Evolutionary conservation across 2,888 invertebrate species (phyloP), one percentile per base, ranked within the genome.

Genomic region (Caenorhabditis plicata): DNA sequence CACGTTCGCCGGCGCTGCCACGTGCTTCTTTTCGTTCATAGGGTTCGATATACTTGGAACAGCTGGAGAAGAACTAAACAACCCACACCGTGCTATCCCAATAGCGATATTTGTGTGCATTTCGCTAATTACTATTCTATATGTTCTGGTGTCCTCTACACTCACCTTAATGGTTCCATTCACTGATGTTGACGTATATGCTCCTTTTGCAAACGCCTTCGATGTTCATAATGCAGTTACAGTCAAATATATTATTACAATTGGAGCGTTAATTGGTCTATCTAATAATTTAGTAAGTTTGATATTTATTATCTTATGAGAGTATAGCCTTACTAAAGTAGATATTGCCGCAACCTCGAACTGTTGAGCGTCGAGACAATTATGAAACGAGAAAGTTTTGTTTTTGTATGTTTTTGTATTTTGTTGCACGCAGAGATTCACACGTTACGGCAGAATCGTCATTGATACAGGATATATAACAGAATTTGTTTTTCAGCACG

Each of bases 31-130:
- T 35, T 52, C 67, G 3, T 67, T 46, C 25, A 47, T 67, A 20
- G 67, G 67, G 2, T 67, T 67, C 39, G 67, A 67, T 29, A 64
- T 61, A 1, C 27, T 67, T n/a, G 61, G 61, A 1, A 60, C 67
- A 9, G 67, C 67, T 3, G 67, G 67, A 26, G 67, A 67, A 41
- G 67, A 67, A 29, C 54, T 55, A 0, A 57, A 57, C 20, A 57
- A 55, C 23, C 67, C 67, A 1, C 51, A 60, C 9, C 35, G 52
- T 11, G 54, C 50, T 3, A 67, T 67, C 13, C 67, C 67, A 20
- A 15, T 51, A 8, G 67, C 67, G 4, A 67, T 60, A 9, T 64
- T 60, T 36, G 42, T 39, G 11, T 55, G 52, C 1, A 47, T 67
- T 43, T 56, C 55, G 1, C 47, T 67, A 1, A 50, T 54, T 11